Evolutionary conservation across 2,113 vertebrate genomes (phyloP).

Genomic region (Natator depressus): DNA sequence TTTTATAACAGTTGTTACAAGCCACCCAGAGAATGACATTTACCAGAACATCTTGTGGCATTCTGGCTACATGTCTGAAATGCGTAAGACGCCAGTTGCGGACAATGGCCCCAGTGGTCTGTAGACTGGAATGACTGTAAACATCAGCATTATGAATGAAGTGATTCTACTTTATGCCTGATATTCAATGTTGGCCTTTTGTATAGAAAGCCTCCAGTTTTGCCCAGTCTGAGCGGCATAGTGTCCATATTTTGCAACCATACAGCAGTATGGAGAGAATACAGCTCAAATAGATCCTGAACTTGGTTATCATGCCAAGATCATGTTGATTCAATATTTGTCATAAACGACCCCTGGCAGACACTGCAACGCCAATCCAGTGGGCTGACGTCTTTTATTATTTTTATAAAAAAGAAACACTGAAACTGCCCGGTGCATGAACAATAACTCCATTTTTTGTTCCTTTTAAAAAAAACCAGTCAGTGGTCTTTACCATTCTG

Average conservation of each 20-base stretch:
- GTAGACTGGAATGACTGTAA: not conserved
- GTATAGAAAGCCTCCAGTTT: not conserved
- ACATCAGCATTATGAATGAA: not conserved
- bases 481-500: conserved; percentile 35
- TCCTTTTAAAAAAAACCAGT: not conserved
- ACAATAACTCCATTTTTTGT: not conserved
- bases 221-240: not conserved
- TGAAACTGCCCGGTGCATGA: no score
- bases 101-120: not conserved
- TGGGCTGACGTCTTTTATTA: no score
- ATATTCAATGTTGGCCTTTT: not conserved
- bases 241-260: not conserved
- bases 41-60: no score
- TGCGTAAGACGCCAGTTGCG: not conserved
- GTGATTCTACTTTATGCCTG: not conserved
- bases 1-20: no score
- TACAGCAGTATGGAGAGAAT: not conserved
- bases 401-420: no score
- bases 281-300: not conserved
- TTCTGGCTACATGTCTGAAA: not conserved
- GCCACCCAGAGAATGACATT: no score
- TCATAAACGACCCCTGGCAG: not conserved
- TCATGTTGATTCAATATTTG: not conserved
- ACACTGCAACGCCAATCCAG: not conserved
- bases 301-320: not conserved